Evolutionary conservation across 2,113 vertebrate species (phyloP).

Genomic region (Alouatta palliata): DNA sequence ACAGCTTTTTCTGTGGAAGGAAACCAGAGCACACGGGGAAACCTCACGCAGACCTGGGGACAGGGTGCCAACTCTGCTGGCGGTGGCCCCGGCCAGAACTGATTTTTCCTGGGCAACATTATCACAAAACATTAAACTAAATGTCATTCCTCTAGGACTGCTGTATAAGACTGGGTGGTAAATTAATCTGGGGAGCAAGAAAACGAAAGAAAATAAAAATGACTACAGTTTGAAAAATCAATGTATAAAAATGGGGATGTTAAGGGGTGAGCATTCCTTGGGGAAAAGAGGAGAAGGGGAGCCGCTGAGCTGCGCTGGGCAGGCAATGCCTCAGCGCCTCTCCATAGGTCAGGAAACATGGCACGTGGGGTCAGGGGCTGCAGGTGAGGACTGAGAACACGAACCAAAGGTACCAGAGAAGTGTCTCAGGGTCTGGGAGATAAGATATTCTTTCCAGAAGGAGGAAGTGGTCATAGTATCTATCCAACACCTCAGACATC

Average conservation of each 20-base stretch:
- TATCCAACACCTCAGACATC: not conserved
- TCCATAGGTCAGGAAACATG: not conserved
- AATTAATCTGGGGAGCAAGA: not conserved
- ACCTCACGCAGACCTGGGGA: not conserved
- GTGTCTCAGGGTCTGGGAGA: fast-evolving
- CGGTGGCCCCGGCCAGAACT: not conserved
- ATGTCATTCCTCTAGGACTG: not conserved
- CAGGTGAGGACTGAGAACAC: not conserved
- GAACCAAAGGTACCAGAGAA: not conserved
- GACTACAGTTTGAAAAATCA: not conserved
- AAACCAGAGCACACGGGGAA: not conserved
- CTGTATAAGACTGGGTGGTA: not conserved
- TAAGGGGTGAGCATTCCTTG: not conserved
- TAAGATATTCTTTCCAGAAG: not conserved
- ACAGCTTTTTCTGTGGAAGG: not conserved
- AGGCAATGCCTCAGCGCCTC: not conserved
- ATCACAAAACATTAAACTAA: not conserved
- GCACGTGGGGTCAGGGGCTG: fast-evolving
- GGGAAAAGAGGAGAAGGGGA: not conserved
- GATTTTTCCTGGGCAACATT: not conserved
- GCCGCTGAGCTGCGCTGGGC: no score
- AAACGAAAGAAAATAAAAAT: not conserved
- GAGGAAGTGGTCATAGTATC: not conserved
- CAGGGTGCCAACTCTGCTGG: no score
- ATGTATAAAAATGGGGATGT: not conserved